Base-by-base conservation (phyloP, 2,888 invertebrate species). In the Zhuqinia jingwanae region DNA sequence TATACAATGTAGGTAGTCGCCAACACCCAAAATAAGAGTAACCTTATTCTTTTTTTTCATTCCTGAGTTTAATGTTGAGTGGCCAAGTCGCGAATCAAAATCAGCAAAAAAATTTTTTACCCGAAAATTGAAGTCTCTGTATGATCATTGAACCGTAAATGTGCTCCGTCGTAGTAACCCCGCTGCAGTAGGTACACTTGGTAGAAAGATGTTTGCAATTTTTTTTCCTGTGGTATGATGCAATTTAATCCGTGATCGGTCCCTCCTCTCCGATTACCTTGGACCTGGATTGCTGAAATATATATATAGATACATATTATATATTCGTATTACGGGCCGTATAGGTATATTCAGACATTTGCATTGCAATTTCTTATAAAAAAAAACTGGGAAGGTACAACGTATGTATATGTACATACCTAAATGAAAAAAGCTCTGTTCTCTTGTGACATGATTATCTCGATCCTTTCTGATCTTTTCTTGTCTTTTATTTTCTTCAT, bases 191-290 rank as follows among this genome's bases (percentile, higher is more conserved):
- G 42, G 65, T 10, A 27, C 42, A 42, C 8, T 65, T n/a, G 20
- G 13, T 30, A 17, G 36, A 17, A n/a, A 65, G n/a, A 50, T 8
- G 5, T 27, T 60, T 20, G 65, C 42, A 65, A 65, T 50, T 50
- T 50, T 42, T 42, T 17, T 6, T 47, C 22, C 15, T 10, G 10
- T 20, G 50, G 50, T 50, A n/a, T n/a, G 15, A 42, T 76, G 56
- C 76, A 76, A 76, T 76, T 76, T 76, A 76, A 76, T 58, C 76
- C 36, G 36, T 53, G 56, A 76, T 76, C 17, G 56, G 56, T 76
- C 30, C 76, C 58, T 36, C 76, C 76, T 58, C 36, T 17, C 36
- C 65, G 42, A 65, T 65, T 65, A 65, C 65, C 65, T 42, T 65
- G 42, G 42, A 65, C 42, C 36, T 36, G 36, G 36, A 36, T 36